Base-by-base conservation (phyloP, 2,888 invertebrate species). In the Carcina quercana region DNA sequence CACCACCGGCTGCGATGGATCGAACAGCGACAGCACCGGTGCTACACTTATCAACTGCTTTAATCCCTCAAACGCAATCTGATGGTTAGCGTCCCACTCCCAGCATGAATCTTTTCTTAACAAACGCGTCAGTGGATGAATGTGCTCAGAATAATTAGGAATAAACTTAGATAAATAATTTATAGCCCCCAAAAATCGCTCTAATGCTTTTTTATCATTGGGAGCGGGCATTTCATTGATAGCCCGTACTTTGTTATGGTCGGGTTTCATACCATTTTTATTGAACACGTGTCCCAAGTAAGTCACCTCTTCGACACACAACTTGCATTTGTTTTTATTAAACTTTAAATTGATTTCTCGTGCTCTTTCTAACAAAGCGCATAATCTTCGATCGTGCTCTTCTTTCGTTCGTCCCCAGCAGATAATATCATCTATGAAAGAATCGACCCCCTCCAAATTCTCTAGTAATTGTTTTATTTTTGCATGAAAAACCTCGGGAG, bases 11-110 rank as follows among this genome's bases (percentile, higher is more conserved):
- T 11, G 5, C 1, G 6, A 8, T 11, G 15, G 28, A 11, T 37
- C 34, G 28, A 34, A 44, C 28, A 40, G 20, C 8, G 42, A 32
- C 21, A 34, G 15, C 6, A 30, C 35, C 3, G 24, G 22, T 2
- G 30, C 28, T 7, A n/a, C n/a, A 28, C 35, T 17, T 1, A 35
- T 8, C n/a, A 32, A 11, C 3, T 26, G 11, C 12, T 32, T 32
- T 11, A 32, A 12, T 11, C 27, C 21, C 7, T 27, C 27, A 1
- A 26, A 27, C 7, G 32, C 21, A 3, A 1, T 13, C 7, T 15
- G 20, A 19, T 32, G 32, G 2, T 2, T n/a, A 2, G 15, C 7
- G 5, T 26, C 32, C 32, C 32, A 32, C 7, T 2, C 7, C 32
- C 27, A 32, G 1, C 3, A 4, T 2, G 32, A 26, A 2, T 32